Base-by-base conservation (phyloP, 2,888 invertebrate genomes). In the Erebia palarica region DNA sequence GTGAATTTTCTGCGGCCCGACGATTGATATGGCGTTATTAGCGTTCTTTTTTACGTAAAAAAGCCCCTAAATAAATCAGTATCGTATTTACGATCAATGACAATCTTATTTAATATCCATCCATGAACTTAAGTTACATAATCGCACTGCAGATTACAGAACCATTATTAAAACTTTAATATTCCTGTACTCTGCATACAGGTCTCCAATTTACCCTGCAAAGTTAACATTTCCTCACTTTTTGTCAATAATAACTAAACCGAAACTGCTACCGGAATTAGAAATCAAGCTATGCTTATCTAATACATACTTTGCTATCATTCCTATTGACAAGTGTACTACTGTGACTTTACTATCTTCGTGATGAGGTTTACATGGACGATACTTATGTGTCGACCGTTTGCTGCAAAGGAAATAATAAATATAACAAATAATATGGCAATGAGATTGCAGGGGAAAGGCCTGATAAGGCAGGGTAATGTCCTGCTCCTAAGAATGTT, bases 401-500 rank as follows among this genome's bases (percentile, higher is more conserved):
- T 66, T 57, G 79, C 78, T 74, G 78, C 77, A 76, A 78, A 78
- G 82, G 84, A 82, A 81, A 82, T 82, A 81, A 80, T 81, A 82
- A 82, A 80, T 75, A 79, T 81, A 81, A 83, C 79, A 82, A 82
- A 81, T 82, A 80, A 82, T 79, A 74, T 73, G 65, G 80, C 80
- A 79, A 77, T 81, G 84, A 82, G 82, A 84, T 78, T 75, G 68
- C 74, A 76, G 77, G 78, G 81, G 81, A 82, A 77, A 75, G 70
- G 65, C 47, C 49, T 73, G 89, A 89, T 90, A 88, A 87, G 76
- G 68, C 75, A 75, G 86, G 82, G 84, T 85, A 85, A 84, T 80
- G 86, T 86, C 85, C 87, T 86, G 81, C 73, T 81, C 81, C 84
- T 82, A 81, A 82, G 83, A 70, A 67, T 68, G 21, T 21, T 21